phyloP scores from a whole-genome alignment of 2,888 invertebrate genomes.

The Pomacea canaliculata region DNA sequence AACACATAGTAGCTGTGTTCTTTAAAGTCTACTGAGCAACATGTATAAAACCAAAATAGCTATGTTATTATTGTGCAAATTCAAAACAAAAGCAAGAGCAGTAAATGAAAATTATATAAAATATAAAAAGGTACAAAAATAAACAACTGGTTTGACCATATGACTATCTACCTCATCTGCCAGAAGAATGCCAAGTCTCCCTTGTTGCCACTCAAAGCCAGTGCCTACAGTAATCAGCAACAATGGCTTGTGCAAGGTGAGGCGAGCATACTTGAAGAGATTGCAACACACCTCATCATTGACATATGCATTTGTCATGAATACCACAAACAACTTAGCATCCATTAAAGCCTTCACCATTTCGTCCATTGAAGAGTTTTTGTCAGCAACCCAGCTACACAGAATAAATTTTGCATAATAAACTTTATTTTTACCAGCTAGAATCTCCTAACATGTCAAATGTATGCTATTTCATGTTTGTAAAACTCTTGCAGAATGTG shows the following conservation, averaged over 20 bases:
- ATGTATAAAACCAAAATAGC: no score
- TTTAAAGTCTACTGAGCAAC: no score
- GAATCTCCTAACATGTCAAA: no score
- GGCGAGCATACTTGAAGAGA: conserved; percentile 59
- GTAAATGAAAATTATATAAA: no score
- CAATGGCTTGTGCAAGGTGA: conserved; percentile 56
- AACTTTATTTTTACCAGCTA: no score
- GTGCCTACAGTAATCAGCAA: conserved; percentile 54
- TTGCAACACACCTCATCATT: conserved; percentile 55
- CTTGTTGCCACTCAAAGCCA: conserved; percentile 58
- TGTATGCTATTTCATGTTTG: no score
- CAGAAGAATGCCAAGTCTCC: conserved; percentile 57
- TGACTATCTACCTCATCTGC: conserved; percentile 60
- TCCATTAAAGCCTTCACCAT: conserved; percentile 58
- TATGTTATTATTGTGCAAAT: no score
- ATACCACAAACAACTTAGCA: conserved; percentile 54
- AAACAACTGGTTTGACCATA: no score
- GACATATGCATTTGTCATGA: conserved; percentile 57
- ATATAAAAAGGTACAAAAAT: no score
- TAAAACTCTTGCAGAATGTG: no score
- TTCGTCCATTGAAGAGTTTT: conserved; percentile 42
- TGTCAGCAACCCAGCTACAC: conserved; percentile 43
- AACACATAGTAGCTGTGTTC: no score
- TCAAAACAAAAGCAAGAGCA: no score
- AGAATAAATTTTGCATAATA: background rate